These are phyloP conservation scores for Hyalella azteca DNA, from an alignment of 2,888 invertebrate species.

Conservation along the genomic window DNA sequence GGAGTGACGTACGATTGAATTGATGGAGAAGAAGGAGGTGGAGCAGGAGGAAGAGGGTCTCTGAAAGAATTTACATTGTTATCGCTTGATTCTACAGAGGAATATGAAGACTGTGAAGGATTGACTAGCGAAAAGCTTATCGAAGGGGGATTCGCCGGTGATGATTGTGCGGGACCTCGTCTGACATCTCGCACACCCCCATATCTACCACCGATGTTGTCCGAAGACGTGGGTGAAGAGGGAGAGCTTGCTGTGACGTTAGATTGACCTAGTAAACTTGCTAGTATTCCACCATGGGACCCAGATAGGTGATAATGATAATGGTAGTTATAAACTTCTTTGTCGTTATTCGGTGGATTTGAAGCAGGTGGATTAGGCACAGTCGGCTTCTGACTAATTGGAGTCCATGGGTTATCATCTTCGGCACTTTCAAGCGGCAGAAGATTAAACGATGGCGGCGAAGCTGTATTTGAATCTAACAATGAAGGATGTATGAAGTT, in stretches of 20 bases:
- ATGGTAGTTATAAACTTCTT: constrained; percentile 20
- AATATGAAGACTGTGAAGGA: background rate
- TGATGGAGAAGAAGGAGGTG: background rate
- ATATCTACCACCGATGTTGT: background rate
- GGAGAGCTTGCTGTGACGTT: background rate
- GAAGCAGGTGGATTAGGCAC: too few relatives aligned
- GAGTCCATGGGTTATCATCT: constrained; percentile 31
- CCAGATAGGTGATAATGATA: constrained; percentile 20
- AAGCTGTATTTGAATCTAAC: background rate
- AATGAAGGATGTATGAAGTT: background rate
- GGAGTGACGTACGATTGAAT: background rate
- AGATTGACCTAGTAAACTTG: background rate
- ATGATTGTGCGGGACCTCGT: constrained; percentile 16
- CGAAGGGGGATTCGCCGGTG: background rate
- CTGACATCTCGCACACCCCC: background rate
- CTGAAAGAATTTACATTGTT: background rate
- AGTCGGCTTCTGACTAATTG: background rate
- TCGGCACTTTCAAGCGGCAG: background rate
- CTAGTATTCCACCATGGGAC: constrained; percentile 5
- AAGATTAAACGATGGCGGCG: background rate
- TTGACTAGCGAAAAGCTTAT: background rate
- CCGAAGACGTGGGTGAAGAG: background rate
- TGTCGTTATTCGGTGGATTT: background rate
- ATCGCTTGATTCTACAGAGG: background rate
- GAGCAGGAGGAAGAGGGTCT: background rate